Evolutionary conservation across 2,113 vertebrate species (phyloP).

Genomic region (Oceanodroma tethys): DNA sequence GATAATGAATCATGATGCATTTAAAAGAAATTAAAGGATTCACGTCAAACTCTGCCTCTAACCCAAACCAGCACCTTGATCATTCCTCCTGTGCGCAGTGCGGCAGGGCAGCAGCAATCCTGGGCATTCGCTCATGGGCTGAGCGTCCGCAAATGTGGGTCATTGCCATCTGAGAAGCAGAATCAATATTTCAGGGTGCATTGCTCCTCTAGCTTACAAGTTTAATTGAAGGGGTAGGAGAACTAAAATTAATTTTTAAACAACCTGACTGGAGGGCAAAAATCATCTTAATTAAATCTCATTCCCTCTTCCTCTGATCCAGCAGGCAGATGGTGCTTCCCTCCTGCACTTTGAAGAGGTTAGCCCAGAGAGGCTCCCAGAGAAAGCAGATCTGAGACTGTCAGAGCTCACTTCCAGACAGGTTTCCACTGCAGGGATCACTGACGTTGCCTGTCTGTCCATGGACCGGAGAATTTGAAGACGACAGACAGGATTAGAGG

Average conservation of each 20-base stretch:
- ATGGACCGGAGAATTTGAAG: neutral
- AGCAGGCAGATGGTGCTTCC: slow-evolving; percentile 14
- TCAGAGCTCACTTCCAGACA: neutral
- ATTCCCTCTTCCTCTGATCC: slow-evolving; percentile 12
- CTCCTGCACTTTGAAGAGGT: slow-evolving; percentile 7
- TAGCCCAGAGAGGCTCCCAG: neutral
- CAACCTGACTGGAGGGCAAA: slow-evolving; percentile 32
- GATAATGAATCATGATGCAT: slow-evolving; percentile 50
- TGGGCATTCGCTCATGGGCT: neutral
- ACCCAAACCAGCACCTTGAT: neutral
- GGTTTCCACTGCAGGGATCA: neutral
- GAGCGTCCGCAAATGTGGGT: neutral
- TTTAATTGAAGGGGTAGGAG: neutral
- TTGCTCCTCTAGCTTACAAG: neutral
- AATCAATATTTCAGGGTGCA: neutral
- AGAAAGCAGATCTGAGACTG: neutral
- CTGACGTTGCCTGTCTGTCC: neutral
- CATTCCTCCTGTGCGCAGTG: neutral
- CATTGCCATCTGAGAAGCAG: neutral
- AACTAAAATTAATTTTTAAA: slow-evolving; percentile 28
- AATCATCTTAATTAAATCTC: slow-evolving; percentile 43
- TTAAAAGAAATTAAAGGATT: slow-evolving; percentile 45
- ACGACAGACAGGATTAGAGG: neutral
- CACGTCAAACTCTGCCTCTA: neutral
- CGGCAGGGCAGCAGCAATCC: neutral